Evolutionary conservation across 2,797 vertebrate species (phyloP), one percentile per base, ranked within the genome.

Genomic region (Sebastes vulpes): DNA sequence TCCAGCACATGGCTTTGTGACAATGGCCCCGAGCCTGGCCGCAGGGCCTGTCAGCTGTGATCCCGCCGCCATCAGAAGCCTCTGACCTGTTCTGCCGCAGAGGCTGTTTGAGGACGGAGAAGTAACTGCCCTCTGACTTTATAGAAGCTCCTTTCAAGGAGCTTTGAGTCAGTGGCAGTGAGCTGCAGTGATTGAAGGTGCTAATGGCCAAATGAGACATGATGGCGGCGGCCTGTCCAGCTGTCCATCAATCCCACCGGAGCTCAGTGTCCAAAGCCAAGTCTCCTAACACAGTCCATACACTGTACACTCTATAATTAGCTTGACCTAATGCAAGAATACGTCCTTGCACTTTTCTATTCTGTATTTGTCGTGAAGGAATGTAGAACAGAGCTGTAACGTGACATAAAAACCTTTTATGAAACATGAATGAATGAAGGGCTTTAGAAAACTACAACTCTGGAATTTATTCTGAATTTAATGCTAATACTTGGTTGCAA

Each of bases 181-280:
- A 84, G 52, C 79, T 57, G 65, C 66, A 57, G 59, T 61, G 69
- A 89, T 58, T 84, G 42, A 77, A 64, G 50, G 63, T 76, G 75
- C 70, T 91, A 86, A 86, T 82, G 70, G 75, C 52, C 58, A 83
- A 85, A 84, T 83, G 38, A 89, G 80, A 82, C 29, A 20, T 72
- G 68, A 83, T 78, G 77, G 87, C 52, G 72, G 57, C 8, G 7
- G 38, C 46, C 59, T 65, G 83, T 87, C 59, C 71, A 54, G 42
- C 79, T 79, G 75, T 83, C 82, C 64, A 64, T 88, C 82, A 81
- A 31, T 81, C 79, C 25, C 25, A 35, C 18, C 10, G n/a, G 26
- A 71, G 20, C 42, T 54, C 64, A 31, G 25, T 38, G 31, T 56
- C 52, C 56, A 63, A 61, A 65, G 16, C 26, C 59, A 65, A 12